Conservation (phyloP, 2,113 vertebrate species). For the Odocoileus virginianus region DNA sequence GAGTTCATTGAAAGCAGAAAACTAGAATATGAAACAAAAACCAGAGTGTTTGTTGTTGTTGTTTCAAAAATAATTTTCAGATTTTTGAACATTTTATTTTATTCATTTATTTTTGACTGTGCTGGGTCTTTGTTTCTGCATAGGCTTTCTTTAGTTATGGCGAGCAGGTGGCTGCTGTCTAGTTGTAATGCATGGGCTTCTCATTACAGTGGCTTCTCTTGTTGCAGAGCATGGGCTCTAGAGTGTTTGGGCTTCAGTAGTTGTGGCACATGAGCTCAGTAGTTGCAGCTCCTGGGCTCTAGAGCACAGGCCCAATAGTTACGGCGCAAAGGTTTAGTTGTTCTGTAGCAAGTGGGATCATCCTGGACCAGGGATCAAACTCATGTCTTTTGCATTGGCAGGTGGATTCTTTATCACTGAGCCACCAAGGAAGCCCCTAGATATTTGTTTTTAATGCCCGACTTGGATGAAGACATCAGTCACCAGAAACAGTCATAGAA, state of each 20-base stretch:
- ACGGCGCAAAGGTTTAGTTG: fast-evolving
- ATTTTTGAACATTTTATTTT: not conserved
- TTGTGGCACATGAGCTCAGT: not conserved
- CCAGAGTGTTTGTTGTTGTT: not conserved
- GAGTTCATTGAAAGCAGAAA: not conserved
- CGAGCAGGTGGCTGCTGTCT: not conserved
- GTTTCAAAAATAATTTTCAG: not conserved
- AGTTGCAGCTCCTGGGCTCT: not conserved
- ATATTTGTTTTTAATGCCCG: not conserved
- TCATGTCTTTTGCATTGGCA: not conserved
- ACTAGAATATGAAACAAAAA: not conserved
- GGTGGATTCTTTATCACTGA: not conserved
- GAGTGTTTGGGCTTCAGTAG: not conserved
- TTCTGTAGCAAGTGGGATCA: not conserved
- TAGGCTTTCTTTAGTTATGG: not conserved
- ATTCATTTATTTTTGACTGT: not conserved
- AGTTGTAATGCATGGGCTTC: not conserved
- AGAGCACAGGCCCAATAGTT: not conserved
- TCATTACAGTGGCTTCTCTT: not conserved
- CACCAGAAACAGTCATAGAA: not conserved
- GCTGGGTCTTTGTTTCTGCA: not conserved
- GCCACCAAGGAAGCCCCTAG: not conserved
- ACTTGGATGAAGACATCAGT: not conserved
- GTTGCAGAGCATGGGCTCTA: not conserved
- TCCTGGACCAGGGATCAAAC: not conserved